Conservation (phyloP, 2,113 vertebrate genomes). For the Shinisaurus crocodilurus region DNA sequence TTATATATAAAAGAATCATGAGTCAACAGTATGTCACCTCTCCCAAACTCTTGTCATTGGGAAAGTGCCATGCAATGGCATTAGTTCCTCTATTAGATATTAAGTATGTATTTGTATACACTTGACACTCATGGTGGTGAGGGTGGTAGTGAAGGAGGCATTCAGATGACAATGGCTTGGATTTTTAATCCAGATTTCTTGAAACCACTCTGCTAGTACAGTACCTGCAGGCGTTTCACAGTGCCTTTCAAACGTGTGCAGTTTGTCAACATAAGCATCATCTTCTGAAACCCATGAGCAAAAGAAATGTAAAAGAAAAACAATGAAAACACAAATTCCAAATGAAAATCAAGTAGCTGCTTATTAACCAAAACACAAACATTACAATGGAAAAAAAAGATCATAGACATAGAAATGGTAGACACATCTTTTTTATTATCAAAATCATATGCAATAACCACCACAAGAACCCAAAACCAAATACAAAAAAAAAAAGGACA, state of each 20-base stretch:
- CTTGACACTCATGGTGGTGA: constrained; percentile 54
- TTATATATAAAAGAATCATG: constrained; percentile 34
- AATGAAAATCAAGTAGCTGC: constrained; percentile 66
- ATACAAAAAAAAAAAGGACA: constrained; percentile 38
- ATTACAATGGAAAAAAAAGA: constrained; percentile 39
- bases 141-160: constrained; percentile 49
- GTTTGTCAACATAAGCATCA: constrained; percentile 92
- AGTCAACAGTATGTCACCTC: constrained; percentile 55
- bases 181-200: constrained; percentile 46
- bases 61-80: constrained; percentile 78
- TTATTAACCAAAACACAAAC: constrained; percentile 33
- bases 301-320: constrained; percentile 80
- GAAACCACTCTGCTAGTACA: constrained; percentile 69
- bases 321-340: constrained; percentile 76
- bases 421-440: constrained; percentile 28
- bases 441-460: constrained; percentile 29
- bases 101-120: constrained; percentile 47
- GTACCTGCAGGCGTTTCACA: constrained; percentile 89
- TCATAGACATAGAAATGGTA: constrained; percentile 15
- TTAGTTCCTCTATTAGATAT: constrained; percentile 15
- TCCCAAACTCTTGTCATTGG: constrained; percentile 36
- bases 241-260: constrained; percentile 88
- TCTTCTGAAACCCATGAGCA: constrained; percentile 86
- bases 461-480: constrained; percentile 37
- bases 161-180: constrained; percentile 72